phyloP scores from a whole-genome alignment of 2,888 invertebrate genomes.

The Yponomeuta sedellus region DNA sequence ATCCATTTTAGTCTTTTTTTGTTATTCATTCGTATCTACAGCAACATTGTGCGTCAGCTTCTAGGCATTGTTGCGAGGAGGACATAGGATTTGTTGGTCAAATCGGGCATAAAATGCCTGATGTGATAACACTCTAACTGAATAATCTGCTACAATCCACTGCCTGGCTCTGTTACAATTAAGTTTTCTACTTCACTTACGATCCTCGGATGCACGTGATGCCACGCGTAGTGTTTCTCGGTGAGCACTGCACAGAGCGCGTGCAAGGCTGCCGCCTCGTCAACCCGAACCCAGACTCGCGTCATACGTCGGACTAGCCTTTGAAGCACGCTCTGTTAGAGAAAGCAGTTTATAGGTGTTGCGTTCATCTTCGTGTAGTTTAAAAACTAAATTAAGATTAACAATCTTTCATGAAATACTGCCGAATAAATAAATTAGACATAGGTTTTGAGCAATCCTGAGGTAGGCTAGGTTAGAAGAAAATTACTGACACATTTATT shows the following conservation, averaged over 20 bases:
- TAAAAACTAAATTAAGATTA: too few species aligned
- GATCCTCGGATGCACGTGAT: constrained; percentile 36
- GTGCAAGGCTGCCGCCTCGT: constrained; percentile 79
- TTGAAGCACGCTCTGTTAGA: constrained; percentile 69
- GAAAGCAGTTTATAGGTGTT: not conserved
- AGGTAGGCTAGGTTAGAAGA: too few species aligned
- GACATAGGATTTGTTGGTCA: too few species aligned
- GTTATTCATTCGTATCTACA: too few species aligned
- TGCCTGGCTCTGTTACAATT: too few species aligned
- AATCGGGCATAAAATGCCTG: not conserved
- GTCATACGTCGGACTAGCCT: constrained; percentile 93
- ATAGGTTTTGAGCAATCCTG: too few species aligned
- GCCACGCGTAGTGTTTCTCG: constrained; percentile 79
- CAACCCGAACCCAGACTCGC: constrained; percentile 89
- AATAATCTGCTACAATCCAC: not conserved
- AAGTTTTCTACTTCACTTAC: constrained; percentile 38
- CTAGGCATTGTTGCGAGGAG: too few species aligned
- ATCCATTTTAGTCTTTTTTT: too few species aligned
- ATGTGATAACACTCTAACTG: not conserved
- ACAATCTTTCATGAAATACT: too few species aligned
- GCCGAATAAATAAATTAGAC: too few species aligned
- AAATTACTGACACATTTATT: too few species aligned
- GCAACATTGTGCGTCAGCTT: too few species aligned
- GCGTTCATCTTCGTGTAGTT: not conserved
- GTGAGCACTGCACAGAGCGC: constrained; percentile 80